These are phyloP conservation scores for Bradypodion pumilum DNA, from an alignment of 2,797 vertebrate species.

Conservation along the genomic window DNA sequence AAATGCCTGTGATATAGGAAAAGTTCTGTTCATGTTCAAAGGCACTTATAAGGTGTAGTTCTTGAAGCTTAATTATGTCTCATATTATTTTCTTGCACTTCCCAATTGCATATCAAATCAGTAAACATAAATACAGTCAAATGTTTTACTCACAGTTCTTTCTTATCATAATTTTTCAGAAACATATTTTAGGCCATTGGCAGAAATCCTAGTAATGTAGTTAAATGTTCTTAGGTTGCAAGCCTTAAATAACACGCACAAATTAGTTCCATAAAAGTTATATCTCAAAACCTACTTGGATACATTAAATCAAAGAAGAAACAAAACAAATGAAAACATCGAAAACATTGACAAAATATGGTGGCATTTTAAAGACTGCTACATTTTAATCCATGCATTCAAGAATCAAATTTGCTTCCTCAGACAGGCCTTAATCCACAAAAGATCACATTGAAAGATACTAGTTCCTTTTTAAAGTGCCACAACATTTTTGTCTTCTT, in stretches of 20 bases:
- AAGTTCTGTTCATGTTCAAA: not conserved
- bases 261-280: not conserved
- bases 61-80: not conserved
- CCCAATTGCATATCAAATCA: not conserved
- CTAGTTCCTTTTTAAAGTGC: no score
- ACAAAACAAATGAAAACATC: no score
- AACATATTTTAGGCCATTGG: not conserved
- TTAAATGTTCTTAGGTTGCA: not conserved
- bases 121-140: not conserved
- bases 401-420: no score
- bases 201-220: not conserved
- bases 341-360: no score
- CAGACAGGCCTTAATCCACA: no score
- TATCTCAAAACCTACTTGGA: not conserved
- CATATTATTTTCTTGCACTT: not conserved
- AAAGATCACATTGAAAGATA: no score
- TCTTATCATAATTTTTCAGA: not conserved
- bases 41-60: not conserved
- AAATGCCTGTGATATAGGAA: not conserved
- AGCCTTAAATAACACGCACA: not conserved
- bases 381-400: no score
- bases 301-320: not conserved
- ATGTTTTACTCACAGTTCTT: not conserved
- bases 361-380: no score
- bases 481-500: no score